Evolutionary conservation across 37 sponge, comb jelly and placozoan species (phyloP), one percentile per base, ranked within the genome.

Genomic region (Haliclona indistincta): DNA sequence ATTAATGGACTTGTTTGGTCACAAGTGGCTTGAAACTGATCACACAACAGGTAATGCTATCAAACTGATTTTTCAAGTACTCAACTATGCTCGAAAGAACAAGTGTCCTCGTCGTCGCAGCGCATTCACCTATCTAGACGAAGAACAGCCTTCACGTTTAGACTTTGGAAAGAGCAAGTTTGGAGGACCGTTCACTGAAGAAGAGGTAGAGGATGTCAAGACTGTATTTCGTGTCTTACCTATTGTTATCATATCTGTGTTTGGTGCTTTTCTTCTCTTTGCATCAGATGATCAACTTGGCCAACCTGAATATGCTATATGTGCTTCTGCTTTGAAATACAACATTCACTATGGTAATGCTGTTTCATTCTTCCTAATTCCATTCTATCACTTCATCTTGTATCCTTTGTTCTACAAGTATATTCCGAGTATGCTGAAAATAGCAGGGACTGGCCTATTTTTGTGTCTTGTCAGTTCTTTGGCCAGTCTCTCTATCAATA

Each of bases 191-290:
- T n/a, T n/a, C n/a, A n/a, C n/a, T n/a, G n/a, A n/a, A n/a, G 56
- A 55, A 28, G 26, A 55, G 7, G 56, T 55, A 23, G 56, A 55
- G 26, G 56, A 55, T 5, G 56, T 55, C 56, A 55, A 55, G 56
- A 55, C 56, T 3, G 23, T 55, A 28, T 5, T 55, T 3, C 23
- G 56, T 28, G 26, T 55, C 7, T 23, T 55, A 3, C 2, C n/a
- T n/a, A n/a, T n/a, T n/a, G n/a, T n/a, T n/a, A n/a, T n/a, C n/a
- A n/a, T n/a, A n/a, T n/a, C n/a, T n/a, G n/a, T n/a, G n/a, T n/a
- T n/a, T n/a, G n/a, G n/a, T n/a, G n/a, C n/a, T n/a, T n/a, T n/a
- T n/a, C n/a, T n/a, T n/a, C n/a, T n/a, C n/a, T n/a, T n/a, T n/a
- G n/a, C n/a, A n/a, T n/a, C n/a, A n/a, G n/a, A n/a, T n/a, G n/a